Base-by-base conservation (phyloP, 37 sponge, comb jelly and placozoan genomes). In the Amphimedon queenslandica region DNA sequence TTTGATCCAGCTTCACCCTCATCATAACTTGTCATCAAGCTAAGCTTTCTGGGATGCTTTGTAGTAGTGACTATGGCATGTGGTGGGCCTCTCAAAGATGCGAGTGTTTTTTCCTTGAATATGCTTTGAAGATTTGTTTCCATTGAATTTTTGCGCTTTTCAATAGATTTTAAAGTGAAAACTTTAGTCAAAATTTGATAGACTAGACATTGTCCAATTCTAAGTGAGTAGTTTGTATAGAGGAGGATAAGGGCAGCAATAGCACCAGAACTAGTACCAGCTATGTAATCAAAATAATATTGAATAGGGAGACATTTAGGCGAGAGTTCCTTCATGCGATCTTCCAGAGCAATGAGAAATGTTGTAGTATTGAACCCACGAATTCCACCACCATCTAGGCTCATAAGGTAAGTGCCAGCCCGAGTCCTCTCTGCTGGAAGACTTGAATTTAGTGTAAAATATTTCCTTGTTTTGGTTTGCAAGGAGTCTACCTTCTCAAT, bases 211-310 rank as follows among this genome's bases (percentile, higher is more conserved):
- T 53, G 27, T 37, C 75, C 70, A 55, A 70, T 61, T 27, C 51
- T 55, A 2, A 40, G 25, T 34, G 69, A 60, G 37, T 29, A 28
- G 34, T 60, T 64, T n/a, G 55, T 36, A 0, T 21, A 71, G 0
- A 65, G 29, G 36, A 77, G 33, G 33, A 55, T 65, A 0, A 77
- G 55, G 32, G 66, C 31, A 18, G 74, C 51, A 63, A 88, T 66
- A 40, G 58, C 78, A 4, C 88, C 88, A 13, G 88, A 72, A 67
- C 88, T 88, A 58, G 88, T 82, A 4, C 88, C 88, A 30, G 79
- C 88, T 4, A 82, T 64, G 71, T 70, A 88, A 33, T 82, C 75
- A 66, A 82, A 88, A 68, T 82, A 76, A 30, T n/a, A n/a, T n/a
- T n/a, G n/a, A n/a, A n/a, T n/a, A n/a, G n/a, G n/a, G n/a, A n/a